Evolutionary conservation across 2,113 vertebrate genomes (phyloP).

Genomic region (Hydropotes inermis): DNA sequence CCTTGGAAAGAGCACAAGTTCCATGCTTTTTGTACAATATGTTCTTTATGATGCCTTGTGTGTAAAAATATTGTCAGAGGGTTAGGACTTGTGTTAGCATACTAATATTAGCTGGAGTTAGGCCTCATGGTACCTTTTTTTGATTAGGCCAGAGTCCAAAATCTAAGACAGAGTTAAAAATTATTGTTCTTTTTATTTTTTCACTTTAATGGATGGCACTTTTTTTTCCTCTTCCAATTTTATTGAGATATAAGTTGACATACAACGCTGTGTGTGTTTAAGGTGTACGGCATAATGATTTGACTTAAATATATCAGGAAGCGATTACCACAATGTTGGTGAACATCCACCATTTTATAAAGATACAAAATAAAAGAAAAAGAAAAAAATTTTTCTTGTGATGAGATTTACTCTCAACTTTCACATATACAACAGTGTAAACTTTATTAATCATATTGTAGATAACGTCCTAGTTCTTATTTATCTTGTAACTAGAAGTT

Average conservation of each 20-base stretch:
- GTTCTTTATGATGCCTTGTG: conserved; percentile 37
- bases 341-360: neutral
- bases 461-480: neutral
- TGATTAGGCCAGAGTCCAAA: neutral
- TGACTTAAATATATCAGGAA: neutral
- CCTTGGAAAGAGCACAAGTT: neutral
- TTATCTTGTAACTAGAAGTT: neutral
- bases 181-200: neutral
- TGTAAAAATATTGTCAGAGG: conserved; percentile 51
- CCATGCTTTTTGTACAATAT: neutral
- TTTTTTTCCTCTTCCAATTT: neutral
- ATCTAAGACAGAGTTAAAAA: neutral
- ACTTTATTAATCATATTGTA: neutral
- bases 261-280: neutral
- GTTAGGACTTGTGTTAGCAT: neutral
- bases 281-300: neutral
- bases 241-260: neutral
- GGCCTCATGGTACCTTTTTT: neutral
- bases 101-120: conserved; percentile 1
- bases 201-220: neutral
- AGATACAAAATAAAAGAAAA: neutral
- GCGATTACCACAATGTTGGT: neutral
- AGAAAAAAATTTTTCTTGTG: neutral
- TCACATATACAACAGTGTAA: neutral
- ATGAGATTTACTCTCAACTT: neutral